A percentile compares a stretch with the other conserved stretches of the same genome.
Evolutionary conservation across 2,888 invertebrate species (phyloP).

Genomic region (Apomyelois bistriatella): DNA sequence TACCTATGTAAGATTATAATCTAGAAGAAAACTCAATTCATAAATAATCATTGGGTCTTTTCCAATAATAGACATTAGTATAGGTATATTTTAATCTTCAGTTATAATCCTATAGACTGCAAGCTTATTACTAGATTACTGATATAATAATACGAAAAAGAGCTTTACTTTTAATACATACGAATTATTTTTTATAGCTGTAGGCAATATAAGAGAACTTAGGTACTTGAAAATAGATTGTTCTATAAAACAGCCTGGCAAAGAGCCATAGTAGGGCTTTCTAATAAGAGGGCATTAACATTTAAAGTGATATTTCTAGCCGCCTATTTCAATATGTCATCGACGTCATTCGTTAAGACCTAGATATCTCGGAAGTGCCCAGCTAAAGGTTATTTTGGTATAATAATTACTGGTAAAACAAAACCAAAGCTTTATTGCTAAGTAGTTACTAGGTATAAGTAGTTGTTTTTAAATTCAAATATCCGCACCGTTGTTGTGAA

Average conservation of each 20-base stretch:
- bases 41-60: too few species aligned
- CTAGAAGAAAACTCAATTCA: too few species aligned
- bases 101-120: too few species aligned
- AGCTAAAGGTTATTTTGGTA: conserved; percentile 2
- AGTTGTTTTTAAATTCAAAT: background rate
- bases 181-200: too few species aligned
- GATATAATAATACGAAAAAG: too few species aligned
- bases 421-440: background rate
- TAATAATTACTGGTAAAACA: background rate
- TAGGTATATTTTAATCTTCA: too few species aligned
- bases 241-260: conserved; percentile 11
- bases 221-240: background rate
- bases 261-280: conserved; percentile 12
- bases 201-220: too few species aligned
- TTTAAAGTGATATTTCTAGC: conserved; percentile 14
- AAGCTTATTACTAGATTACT: too few species aligned
- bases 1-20: too few species aligned
- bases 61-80: too few species aligned
- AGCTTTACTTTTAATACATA: too few species aligned
- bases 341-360: conserved; percentile 9
- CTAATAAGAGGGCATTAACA: conserved; percentile 14
- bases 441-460: background rate
- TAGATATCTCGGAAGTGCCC: conserved; percentile 5
- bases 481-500: background rate
- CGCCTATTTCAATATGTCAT: conserved; percentile 13